Base-by-base conservation (phyloP, 2,113 vertebrate genomes). In the Lucifuga dentata region DNA sequence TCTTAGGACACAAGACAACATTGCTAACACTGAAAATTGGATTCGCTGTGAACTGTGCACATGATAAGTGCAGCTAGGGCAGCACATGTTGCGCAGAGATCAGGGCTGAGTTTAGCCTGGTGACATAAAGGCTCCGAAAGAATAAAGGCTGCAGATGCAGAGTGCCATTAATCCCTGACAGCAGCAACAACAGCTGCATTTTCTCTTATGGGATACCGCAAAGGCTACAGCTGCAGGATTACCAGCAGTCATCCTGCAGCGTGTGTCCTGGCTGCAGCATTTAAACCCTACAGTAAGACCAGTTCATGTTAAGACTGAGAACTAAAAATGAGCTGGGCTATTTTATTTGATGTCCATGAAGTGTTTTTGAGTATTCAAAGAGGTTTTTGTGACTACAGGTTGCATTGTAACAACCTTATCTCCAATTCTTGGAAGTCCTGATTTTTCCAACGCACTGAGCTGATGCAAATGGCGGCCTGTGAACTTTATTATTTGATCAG, bases 41-140 rank as follows among this genome's bases (percentile, higher is more conserved):
- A 36, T 88, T 83, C 86, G 26, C 58, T 15, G 41, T 46, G 32
- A 61, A 56, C 52, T 62, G 62, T 77, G 69, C 60, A 20, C 56
- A 45, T 8, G 7, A 36, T 63, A 2, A 64, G 64, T 2, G 36
- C 64, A 75, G 21, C 73, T 71, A 71, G 33, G 29, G 15, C 48
- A 16, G 15, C 17, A 2, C 49, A 10, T 26, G 32, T 56, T 36
- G 9, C 8, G 24, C 41, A 57, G 50, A 33, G 19, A 67, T 24
- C 65, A 35, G 58, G 39, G 19, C n/a, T 15, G 46, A 11, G 48
- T 29, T 5, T 16, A 38, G 3, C 36, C 9, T 49, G 23, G 21
- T 49, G n/a, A n/a, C n/a, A n/a, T n/a, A n/a, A n/a, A 39, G 41
- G 32, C 40, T 36, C 17, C 5, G 36, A 32, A 60, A 58, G 48